These are phyloP conservation scores for Mesochorus sp. DNA, from an alignment of 2,888 invertebrate genomes.

Conservation along the genomic window DNA sequence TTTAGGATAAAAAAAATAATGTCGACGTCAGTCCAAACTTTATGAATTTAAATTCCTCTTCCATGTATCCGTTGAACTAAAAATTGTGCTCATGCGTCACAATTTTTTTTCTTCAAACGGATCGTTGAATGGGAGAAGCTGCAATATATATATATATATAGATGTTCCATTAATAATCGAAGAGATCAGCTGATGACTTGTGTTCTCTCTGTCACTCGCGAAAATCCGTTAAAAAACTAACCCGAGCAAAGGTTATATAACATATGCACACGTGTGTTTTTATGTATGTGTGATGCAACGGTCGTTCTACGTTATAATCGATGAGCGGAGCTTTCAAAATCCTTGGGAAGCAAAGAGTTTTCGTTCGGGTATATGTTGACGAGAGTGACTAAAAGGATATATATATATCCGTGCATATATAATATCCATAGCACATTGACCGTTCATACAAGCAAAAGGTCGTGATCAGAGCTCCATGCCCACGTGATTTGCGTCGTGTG, in stretches of 20 bases:
- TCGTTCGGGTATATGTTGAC: slow-evolving; percentile 63
- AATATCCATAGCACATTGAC: not conserved
- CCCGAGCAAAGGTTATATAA: not conserved
- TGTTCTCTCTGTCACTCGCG: slow-evolving; percentile 12
- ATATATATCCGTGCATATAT: slow-evolving; percentile 18
- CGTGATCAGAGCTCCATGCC: too few relatives aligned
- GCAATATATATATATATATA: not conserved
- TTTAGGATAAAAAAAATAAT: not conserved
- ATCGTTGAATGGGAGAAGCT: not conserved
- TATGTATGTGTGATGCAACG: slow-evolving; percentile 32
- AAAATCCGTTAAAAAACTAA: slow-evolving; percentile 55
- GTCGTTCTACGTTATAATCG: slow-evolving; percentile 47
- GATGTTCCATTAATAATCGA: slow-evolving; percentile 48
- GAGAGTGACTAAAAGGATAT: slow-evolving; percentile 46
- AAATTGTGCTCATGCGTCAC: not conserved
- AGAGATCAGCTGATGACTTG: slow-evolving; percentile 43
- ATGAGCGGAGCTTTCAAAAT: slow-evolving; percentile 46
- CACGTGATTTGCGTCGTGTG: too few relatives aligned
- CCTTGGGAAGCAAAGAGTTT: slow-evolving; percentile 56
- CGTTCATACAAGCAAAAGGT: not conserved
- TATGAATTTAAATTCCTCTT: slow-evolving; percentile 39
- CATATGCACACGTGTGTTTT: not conserved
- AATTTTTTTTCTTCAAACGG: slow-evolving; percentile 55
- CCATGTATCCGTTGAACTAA: not conserved
- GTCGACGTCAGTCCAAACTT: slow-evolving; percentile 3